phyloP scores from a whole-genome alignment of 2,113 vertebrate species.

The Sigmodon hispidus region DNA sequence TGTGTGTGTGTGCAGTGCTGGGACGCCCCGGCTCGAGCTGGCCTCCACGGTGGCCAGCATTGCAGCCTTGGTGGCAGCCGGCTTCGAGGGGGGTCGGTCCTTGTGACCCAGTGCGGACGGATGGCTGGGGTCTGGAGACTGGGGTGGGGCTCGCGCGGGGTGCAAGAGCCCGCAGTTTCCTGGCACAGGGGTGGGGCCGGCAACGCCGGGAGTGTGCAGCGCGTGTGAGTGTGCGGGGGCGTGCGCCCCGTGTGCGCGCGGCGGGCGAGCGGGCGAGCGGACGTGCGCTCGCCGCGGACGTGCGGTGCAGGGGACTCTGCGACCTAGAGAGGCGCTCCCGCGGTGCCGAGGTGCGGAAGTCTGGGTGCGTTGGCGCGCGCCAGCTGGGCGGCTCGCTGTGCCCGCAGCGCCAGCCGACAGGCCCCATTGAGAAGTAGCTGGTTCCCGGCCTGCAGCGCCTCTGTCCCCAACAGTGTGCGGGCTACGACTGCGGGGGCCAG shows the following conservation, averaged over 20 bases:
- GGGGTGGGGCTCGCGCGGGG: slow-evolving; percentile 64
- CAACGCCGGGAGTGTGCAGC: slow-evolving; percentile 64
- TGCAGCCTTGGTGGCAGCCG: background rate
- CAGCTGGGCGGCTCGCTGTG: background rate
- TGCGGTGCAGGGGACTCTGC: slow-evolving; percentile 10
- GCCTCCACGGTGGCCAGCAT: background rate
- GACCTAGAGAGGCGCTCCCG: background rate
- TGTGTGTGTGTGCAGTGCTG: background rate
- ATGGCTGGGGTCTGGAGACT: background rate
- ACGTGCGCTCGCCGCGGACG: slow-evolving; percentile 49
- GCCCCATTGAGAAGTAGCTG: slow-evolving; percentile 1
- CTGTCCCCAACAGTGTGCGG: background rate
- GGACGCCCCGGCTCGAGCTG: background rate
- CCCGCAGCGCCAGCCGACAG: background rate
- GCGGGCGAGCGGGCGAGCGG: slow-evolving; percentile 47
- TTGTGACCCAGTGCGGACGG: background rate
- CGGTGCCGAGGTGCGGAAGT: slow-evolving; percentile 55
- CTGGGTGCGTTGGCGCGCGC: slow-evolving; percentile 16
- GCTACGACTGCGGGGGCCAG: slow-evolving; percentile 2
- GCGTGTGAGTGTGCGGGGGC: slow-evolving; percentile 65
- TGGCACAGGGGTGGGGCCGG: slow-evolving; percentile 74
- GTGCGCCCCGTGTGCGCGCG: slow-evolving; percentile 60
- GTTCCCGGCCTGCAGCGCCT: background rate
- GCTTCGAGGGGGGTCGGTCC: background rate
- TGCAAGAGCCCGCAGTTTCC: slow-evolving; percentile 48